Evolutionary conservation across 2,797 vertebrate species (phyloP).

Genomic region (Helicolenus hilgendorfi): DNA sequence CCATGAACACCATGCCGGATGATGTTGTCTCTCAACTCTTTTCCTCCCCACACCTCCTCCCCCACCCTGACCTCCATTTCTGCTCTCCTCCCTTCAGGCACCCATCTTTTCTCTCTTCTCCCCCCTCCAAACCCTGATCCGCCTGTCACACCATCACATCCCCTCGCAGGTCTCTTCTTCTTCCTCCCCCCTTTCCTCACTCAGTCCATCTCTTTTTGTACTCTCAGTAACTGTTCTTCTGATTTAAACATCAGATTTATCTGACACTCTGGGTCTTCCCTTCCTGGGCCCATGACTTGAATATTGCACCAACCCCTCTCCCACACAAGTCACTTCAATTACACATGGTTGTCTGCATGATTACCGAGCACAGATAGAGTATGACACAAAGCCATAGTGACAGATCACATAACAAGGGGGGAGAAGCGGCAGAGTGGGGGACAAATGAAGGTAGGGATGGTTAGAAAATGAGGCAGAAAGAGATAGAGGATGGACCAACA

Average conservation of each 20-base stretch:
- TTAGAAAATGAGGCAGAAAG: conserved; percentile 1
- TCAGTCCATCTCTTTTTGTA: background rate
- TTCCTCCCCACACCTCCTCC: conserved; percentile 21
- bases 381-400: conserved; percentile 42
- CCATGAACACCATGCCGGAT: conserved; percentile 4
- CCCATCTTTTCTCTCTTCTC: conserved; percentile 18
- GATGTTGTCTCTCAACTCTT: conserved; percentile 42
- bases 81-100: conserved; percentile 9
- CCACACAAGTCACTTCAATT: conserved; percentile 63
- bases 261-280: conserved; percentile 6
- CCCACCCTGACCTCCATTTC: conserved; percentile 40
- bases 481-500: background rate
- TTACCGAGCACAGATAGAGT: conserved; percentile 34
- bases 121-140: conserved; percentile 45
- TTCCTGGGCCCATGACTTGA: conserved; percentile 8
- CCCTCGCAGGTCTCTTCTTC: background rate
- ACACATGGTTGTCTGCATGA: conserved; percentile 57
- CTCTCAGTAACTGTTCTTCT: conserved; percentile 1
- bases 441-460: background rate
- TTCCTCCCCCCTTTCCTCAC: background rate
- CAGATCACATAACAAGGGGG: background rate
- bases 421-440: background rate
- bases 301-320: conserved; percentile 32
- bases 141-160: conserved; percentile 42
- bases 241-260: conserved; percentile 29